Conservation (phyloP, 2,113 vertebrate species). For the Platichthys stellatus region DNA sequence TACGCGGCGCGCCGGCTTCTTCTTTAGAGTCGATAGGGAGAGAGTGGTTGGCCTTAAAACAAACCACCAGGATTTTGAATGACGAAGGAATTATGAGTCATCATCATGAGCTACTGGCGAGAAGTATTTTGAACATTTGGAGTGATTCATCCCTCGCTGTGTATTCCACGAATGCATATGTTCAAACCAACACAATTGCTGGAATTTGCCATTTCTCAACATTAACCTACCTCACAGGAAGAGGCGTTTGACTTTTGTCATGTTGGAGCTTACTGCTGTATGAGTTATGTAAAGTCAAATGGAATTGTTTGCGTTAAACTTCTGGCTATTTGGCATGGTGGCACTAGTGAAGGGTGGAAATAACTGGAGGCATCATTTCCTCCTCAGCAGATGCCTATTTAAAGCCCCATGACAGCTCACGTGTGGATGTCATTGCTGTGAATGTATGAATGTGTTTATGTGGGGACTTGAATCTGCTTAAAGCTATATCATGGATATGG, state of each 20-base stretch:
- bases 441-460: not conserved
- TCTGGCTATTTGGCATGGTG: not conserved
- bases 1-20: conserved; percentile 21
- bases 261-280: not conserved
- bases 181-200: not conserved
- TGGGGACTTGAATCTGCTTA: not conserved
- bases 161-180: not conserved
- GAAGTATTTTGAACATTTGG: not conserved
- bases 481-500: not conserved
- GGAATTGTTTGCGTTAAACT: not conserved
- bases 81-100: conserved; percentile 33
- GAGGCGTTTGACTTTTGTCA: not conserved
- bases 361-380: not conserved
- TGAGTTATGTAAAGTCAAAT: not conserved
- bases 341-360: not conserved
- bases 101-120: not conserved
- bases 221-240: not conserved
- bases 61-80: conserved; percentile 29
- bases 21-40: conserved; percentile 4
- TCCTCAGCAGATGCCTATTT: not conserved
- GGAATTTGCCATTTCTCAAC: not conserved
- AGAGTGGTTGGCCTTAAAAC: conserved; percentile 33
- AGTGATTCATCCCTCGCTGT: conserved; percentile 1
- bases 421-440: not conserved
- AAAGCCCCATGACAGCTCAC: not conserved